Evolutionary conservation across 2,888 invertebrate species (phyloP).

Genomic region (Melanostoma mellinum): DNA sequence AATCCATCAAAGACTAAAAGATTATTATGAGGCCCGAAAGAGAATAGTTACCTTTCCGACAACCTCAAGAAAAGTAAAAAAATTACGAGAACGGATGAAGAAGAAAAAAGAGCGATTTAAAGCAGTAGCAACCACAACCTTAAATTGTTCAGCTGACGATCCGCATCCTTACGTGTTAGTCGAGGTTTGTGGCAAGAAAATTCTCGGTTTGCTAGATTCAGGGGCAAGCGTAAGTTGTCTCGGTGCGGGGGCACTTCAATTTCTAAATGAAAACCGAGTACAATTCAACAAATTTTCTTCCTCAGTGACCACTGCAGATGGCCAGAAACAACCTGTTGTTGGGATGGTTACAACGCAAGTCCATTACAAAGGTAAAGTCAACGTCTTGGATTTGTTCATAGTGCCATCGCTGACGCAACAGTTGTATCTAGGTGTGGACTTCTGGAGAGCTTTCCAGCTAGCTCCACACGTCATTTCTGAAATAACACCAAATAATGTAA

Average conservation of each 20-base stretch:
- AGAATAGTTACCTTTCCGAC: constrained; percentile 3
- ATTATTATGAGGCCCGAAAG: constrained; percentile 1
- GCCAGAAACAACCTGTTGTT: too few relatives aligned
- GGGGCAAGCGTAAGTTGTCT: constrained; percentile 3
- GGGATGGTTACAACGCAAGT: too few relatives aligned
- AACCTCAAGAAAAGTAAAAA: neutral
- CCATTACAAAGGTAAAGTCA: too few relatives aligned
- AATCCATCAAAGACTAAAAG: neutral
- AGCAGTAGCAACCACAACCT: neutral
- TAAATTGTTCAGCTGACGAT: neutral
- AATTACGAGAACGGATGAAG: constrained; percentile 2
- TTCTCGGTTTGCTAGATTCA: neutral
- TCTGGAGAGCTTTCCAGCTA: too few relatives aligned
- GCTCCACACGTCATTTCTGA: too few relatives aligned
- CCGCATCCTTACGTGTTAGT: neutral
- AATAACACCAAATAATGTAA: too few relatives aligned
- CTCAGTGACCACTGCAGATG: neutral
- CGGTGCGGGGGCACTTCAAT: neutral
- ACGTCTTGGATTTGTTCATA: too few relatives aligned
- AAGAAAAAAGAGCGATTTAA: neutral
- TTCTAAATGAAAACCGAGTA: neutral
- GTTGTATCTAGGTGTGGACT: too few relatives aligned
- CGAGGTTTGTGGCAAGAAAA: neutral
- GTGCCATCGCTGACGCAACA: too few relatives aligned
- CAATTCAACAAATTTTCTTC: constrained; percentile 1